Percentiles rank a stretch among this genome's conserved stretches.
Evolutionary conservation across 2,113 vertebrate genomes (phyloP).

Genomic region (Azemiops feae): DNA sequence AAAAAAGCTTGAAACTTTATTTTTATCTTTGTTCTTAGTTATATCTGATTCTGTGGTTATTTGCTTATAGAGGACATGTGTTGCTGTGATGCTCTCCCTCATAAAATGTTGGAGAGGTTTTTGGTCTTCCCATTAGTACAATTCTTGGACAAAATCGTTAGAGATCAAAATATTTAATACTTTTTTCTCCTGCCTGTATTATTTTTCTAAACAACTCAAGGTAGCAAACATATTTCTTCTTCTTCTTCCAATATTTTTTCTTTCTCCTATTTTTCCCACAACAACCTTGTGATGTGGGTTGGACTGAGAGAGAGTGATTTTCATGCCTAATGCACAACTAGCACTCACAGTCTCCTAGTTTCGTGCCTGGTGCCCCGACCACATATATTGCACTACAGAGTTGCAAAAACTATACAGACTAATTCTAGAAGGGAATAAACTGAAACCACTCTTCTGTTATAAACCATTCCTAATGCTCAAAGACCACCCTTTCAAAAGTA

Average conservation of each 20-base stretch:
- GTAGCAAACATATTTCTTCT: background rate
- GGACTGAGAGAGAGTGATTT: background rate
- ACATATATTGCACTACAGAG: background rate
- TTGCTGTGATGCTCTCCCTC: background rate
- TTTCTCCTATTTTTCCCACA: background rate
- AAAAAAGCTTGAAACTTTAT: background rate
- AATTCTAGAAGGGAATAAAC: background rate
- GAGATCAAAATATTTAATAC: background rate
- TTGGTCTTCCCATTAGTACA: background rate
- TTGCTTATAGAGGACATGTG: background rate
- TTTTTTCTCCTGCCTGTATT: background rate
- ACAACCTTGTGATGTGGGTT: background rate
- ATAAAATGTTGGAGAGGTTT: background rate
- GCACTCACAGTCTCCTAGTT: background rate
- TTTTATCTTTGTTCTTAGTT: background rate
- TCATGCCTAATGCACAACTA: background rate
- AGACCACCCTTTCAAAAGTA: background rate
- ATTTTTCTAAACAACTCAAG: background rate
- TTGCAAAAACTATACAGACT: background rate
- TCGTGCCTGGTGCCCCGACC: background rate
- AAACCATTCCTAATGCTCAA: background rate
- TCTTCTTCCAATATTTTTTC: background rate
- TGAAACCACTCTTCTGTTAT: background rate
- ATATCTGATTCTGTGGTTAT: background rate
- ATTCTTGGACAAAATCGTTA: background rate